Base-by-base conservation (phyloP, 2,113 vertebrate species). In the Haliaeetus leucogaster region DNA sequence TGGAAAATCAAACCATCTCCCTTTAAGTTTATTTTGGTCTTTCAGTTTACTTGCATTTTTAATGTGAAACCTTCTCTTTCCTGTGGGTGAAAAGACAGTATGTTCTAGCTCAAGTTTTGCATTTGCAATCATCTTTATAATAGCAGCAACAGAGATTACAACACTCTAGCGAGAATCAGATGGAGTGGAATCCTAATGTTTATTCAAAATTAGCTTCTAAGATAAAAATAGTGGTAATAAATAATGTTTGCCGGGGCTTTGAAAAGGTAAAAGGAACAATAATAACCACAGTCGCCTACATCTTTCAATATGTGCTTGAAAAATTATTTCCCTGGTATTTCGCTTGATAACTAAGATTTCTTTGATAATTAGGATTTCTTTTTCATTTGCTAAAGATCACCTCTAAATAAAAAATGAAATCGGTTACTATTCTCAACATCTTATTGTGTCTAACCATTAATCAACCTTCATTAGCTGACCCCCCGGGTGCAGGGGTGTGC, bases 381-480 rank as follows among this genome's bases (percentile, higher is more conserved):
- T 53, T 59, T 43, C 32, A 17, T 53, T 82, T 87, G 42, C 47
- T 38, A 53, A 77, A 87, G 30, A 63, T 55, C 52, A 82, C 15
- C 15, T 53, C 63, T 45, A 87, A 89, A 93, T 71, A 27, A 85
- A 52, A 78, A 20, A 30, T 30, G 0, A 32, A 20, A 29, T 6
- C 1, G 0, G 23, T 27, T 43, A 3, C 25, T 34, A 7, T 29
- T 36, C 59, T 52, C 52, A 16, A 1, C 22, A 15, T 1, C 23
- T 34, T 1, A 0, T 0, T 15, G 48, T 62, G 27, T 4, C 59
- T 32, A 11, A 12, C 47, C 59, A 4, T 8, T 8, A 8, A 16
- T 2, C 14, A 18, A 3, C 14, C 42, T 1, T 7, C 71, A 16
- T 8, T 22, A 55, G 32, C 47, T 7, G 16, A 11, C 16, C 5